Evolutionary conservation across 2,113 vertebrate species (phyloP).

Genomic region (Numida meleagris): DNA sequence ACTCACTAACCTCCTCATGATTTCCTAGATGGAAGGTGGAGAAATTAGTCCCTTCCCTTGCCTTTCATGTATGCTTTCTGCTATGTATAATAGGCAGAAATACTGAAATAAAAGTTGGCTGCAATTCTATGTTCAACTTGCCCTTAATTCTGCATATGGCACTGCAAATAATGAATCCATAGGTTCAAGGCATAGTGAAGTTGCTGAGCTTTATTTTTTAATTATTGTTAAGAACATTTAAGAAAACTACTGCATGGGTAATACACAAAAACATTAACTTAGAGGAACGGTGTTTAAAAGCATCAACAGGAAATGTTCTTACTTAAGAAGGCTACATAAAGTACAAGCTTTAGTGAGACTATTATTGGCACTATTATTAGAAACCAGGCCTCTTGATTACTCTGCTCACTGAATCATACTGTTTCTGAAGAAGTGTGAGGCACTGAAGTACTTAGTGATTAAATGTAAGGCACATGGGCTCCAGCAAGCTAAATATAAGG

Average conservation of each 20-base stretch:
- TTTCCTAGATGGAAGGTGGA: neutral
- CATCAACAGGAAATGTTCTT: neutral
- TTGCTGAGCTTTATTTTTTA: neutral
- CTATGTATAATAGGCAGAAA: neutral
- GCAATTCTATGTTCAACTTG: neutral
- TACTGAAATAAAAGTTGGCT: neutral
- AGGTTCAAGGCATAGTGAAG: neutral
- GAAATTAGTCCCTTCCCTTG: neutral
- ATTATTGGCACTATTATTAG: neutral
- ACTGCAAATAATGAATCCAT: neutral
- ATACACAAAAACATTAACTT: neutral
- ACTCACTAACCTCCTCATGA: neutral
- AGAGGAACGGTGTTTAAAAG: neutral
- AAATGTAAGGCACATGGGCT: neutral
- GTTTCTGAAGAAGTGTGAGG: neutral
- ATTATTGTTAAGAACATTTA: neutral
- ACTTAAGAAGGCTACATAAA: neutral
- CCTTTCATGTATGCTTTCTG: neutral
- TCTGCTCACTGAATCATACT: neutral
- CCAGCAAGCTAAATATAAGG: neutral
- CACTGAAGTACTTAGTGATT: neutral
- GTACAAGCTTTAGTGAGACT: neutral
- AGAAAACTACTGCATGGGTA: neutral
- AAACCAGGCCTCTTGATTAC: neutral
- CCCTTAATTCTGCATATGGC: neutral